phyloP scores from a whole-genome alignment of 2,113 vertebrate species.

The Neogobius melanostomus region DNA sequence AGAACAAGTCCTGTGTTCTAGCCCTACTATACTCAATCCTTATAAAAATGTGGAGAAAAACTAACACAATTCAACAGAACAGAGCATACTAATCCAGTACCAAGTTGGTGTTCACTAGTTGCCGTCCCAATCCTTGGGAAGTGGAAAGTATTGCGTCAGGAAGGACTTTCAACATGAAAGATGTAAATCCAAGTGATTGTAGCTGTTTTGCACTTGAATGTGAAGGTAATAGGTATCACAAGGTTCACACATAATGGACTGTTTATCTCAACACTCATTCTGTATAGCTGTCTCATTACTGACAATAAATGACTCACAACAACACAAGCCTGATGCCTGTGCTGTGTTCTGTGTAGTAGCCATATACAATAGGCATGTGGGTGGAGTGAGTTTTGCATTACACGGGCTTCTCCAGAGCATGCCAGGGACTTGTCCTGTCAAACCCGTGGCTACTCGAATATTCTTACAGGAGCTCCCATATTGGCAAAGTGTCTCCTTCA shows the following conservation, averaged over 20 bases:
- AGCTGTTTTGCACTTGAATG: not conserved
- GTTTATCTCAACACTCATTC: not conserved
- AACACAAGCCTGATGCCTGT: constrained; percentile 1
- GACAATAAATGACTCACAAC: not conserved
- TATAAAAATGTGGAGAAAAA: not conserved
- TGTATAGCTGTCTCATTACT: not conserved
- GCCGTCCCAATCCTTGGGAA: not conserved
- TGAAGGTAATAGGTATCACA: not conserved
- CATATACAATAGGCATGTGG: constrained; percentile 22
- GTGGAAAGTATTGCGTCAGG: not conserved
- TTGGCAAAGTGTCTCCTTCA: constrained; percentile 48
- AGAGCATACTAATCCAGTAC: too few relatives aligned
- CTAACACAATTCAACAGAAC: too few relatives aligned
- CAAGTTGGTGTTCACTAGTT: not conserved
- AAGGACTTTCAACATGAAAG: not conserved
- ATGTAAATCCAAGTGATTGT: too few relatives aligned
- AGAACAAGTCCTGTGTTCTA: not conserved
- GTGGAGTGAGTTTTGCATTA: constrained; percentile 32
- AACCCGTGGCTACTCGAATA: constrained; percentile 39
- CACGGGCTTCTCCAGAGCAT: constrained; percentile 35
- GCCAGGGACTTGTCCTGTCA: constrained; percentile 40
- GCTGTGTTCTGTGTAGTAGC: constrained; percentile 15
- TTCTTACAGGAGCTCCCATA: constrained; percentile 47
- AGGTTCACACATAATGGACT: not conserved
- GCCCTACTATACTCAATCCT: not conserved